A percentile compares a stretch with the other conserved stretches of the same genome.
phyloP scores from a whole-genome alignment of 2,888 invertebrate genomes.

The Agrotis clavis region DNA sequence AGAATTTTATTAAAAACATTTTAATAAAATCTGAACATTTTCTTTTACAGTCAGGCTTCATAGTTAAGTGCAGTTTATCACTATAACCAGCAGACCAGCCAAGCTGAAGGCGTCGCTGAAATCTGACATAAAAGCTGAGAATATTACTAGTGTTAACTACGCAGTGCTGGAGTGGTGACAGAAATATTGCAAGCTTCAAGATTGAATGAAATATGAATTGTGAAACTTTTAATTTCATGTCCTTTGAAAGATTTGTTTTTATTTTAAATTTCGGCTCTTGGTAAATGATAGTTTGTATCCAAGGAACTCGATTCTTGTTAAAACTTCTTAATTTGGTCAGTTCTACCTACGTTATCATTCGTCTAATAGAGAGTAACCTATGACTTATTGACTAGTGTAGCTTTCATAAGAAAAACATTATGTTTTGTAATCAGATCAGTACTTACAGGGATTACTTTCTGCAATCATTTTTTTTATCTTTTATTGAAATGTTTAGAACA shows the following conservation, averaged over 20 bases:
- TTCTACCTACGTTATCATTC: no score
- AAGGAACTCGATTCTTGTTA: no score
- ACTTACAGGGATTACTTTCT: no score
- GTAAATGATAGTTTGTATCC: background rate
- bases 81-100: constrained; percentile 4
- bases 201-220: constrained; percentile 18
- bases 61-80: constrained; percentile 37
- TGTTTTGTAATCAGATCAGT: no score
- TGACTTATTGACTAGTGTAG: no score
- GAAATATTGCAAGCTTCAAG: constrained; percentile 33
- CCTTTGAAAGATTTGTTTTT: background rate
- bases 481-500: no score
- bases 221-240: background rate
- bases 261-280: background rate
- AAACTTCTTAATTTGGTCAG: no score
- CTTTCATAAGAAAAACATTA: no score
- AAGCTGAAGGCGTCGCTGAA: constrained; percentile 22
- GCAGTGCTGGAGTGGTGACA: constrained; percentile 20
- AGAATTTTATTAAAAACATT: constrained; percentile 13
- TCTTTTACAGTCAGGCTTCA: constrained; percentile 19
- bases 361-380: no score
- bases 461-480: no score
- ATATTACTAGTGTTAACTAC: constrained; percentile 34
- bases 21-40: constrained; percentile 13
- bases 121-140: constrained; percentile 26